phyloP scores from a whole-genome alignment of 2,888 invertebrate genomes.

The Clanis bilineata region DNA sequence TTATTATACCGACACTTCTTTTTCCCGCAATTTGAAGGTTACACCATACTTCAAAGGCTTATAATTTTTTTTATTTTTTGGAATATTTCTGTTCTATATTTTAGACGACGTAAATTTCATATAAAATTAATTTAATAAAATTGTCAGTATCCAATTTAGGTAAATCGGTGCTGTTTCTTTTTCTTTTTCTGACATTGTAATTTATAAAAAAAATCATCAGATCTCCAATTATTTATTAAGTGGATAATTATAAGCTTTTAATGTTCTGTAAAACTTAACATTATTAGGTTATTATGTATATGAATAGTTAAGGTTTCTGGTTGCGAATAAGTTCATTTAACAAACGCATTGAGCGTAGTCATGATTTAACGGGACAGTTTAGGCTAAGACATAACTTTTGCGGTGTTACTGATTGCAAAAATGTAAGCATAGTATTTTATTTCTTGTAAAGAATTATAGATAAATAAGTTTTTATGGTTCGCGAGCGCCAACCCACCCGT shows the following conservation, averaged over 20 bases:
- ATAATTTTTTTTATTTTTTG: too few relatives aligned
- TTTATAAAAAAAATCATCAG: not conserved
- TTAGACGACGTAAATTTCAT: too few relatives aligned
- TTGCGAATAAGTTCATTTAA: not conserved
- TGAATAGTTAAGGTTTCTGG: not conserved
- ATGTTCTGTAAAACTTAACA: constrained; percentile 9
- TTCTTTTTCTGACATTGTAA: too few relatives aligned
- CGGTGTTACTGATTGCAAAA: not conserved
- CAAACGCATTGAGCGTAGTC: not conserved
- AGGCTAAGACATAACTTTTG: not conserved
- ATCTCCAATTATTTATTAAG: not conserved
- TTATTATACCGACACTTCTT: too few relatives aligned
- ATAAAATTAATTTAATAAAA: too few relatives aligned
- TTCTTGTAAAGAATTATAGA: not conserved
- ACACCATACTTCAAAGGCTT: too few relatives aligned
- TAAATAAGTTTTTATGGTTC: not conserved
- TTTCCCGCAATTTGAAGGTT: too few relatives aligned
- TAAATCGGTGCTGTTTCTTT: too few relatives aligned
- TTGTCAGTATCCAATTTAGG: too few relatives aligned
- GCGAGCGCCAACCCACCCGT: not conserved
- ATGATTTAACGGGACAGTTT: not conserved
- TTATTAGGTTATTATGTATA: constrained; percentile 1
- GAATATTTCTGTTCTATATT: too few relatives aligned
- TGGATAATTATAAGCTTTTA: not conserved
- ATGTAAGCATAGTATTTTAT: not conserved